These are phyloP conservation scores for Cataglyphis rosenhaueri DNA, from an alignment of 2,888 invertebrate genomes.

Conservation along the genomic window DNA sequence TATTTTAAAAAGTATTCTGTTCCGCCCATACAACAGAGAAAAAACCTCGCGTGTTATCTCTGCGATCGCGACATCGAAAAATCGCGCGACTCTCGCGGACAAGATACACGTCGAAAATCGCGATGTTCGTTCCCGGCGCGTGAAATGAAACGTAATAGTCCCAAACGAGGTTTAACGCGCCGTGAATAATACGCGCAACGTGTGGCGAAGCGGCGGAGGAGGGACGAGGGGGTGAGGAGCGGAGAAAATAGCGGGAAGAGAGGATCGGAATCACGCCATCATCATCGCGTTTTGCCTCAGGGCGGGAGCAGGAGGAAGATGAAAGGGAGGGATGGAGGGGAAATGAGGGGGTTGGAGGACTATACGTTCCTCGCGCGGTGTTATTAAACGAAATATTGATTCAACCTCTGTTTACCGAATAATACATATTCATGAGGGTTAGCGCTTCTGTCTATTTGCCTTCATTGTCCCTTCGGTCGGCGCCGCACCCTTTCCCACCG, in stretches of 20 bases:
- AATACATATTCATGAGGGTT: conserved; percentile 85
- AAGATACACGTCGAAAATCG: conserved; percentile 56
- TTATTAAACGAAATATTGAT: conserved; percentile 86
- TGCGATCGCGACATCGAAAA: conserved; percentile 34
- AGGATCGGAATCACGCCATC: conserved; percentile 30
- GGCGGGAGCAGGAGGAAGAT: conserved; percentile 45
- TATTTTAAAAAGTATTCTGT: conserved; percentile 8
- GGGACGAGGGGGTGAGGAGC: neutral
- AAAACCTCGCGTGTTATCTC: conserved; percentile 19
- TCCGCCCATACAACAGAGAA: too few relatives aligned
- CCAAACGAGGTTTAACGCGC: conserved; percentile 82
- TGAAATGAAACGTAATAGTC: conserved; percentile 80
- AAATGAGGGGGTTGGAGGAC: conserved; percentile 57
- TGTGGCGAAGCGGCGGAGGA: conserved; percentile 25
- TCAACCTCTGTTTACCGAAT: conserved; percentile 85
- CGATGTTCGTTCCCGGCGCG: conserved; percentile 64
- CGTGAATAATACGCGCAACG: conserved; percentile 79
- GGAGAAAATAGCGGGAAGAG: conserved; percentile 33
- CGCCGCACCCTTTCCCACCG: conserved; percentile 48
- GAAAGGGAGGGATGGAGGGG: neutral
- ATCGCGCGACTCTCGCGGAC: conserved; percentile 29
- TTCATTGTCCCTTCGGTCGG: conserved; percentile 66
- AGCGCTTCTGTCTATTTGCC: conserved; percentile 83
- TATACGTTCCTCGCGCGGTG: conserved; percentile 77
- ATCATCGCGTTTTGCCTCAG: conserved; percentile 43